Percentiles rank a stretch among this genome's conserved stretches.
Conservation (phyloP, 2,888 invertebrate species). For the Poecilus cupreus region DNA sequence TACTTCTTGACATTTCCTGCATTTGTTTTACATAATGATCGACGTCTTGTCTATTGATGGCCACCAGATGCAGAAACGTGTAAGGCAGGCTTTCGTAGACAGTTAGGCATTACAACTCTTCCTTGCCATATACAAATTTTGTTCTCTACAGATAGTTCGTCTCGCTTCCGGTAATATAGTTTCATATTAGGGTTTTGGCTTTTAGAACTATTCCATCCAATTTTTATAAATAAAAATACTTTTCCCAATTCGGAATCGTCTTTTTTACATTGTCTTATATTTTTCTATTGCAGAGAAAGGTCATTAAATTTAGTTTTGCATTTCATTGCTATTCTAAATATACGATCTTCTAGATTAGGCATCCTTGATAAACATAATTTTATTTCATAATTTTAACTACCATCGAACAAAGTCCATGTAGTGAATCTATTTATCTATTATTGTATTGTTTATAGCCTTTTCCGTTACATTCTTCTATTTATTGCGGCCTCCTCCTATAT, state of each 20-base stretch:
- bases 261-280: not conserved
- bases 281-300: not conserved
- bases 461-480: too few relatives aligned
- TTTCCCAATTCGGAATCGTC: too few relatives aligned
- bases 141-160: not conserved
- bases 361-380: too few relatives aligned
- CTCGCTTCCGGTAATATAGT: not conserved
- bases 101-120: not conserved
- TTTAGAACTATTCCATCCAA: not conserved
- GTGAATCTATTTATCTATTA: too few relatives aligned
- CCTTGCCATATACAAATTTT: too few relatives aligned
- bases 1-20: not conserved
- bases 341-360: not conserved
- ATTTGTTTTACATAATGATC: not conserved
- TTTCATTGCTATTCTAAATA: not conserved
- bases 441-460: too few relatives aligned
- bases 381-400: not conserved
- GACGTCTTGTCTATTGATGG: not conserved
- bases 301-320: not conserved
- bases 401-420: too few relatives aligned
- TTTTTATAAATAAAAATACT: too few relatives aligned
- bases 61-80: not conserved
- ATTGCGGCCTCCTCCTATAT: too few relatives aligned
- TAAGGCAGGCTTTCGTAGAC: not conserved
- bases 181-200: too few relatives aligned